Conservation (phyloP, 2,797 vertebrate genomes). For the Enteromius thamalakanensis region DNA sequence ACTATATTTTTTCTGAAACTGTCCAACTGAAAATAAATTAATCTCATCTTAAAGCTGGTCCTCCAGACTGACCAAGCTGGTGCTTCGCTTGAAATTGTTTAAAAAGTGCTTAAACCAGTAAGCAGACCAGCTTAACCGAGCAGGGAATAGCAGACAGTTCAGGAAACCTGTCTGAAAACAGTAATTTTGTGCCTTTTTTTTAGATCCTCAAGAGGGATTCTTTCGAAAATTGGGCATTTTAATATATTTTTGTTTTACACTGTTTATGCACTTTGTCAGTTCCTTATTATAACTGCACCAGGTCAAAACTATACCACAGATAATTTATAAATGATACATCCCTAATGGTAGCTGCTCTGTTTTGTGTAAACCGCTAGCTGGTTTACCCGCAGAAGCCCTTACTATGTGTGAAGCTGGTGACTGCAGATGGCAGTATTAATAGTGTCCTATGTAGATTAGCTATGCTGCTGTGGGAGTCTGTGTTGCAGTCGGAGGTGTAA, state of each 20-base stretch:
- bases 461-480: constrained; percentile 21
- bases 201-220: neutral
- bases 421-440: constrained; percentile 59
- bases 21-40: neutral
- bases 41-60: neutral
- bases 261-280: neutral
- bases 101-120: neutral
- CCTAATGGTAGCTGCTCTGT: neutral
- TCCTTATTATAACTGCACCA: neutral
- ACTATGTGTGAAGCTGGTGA: constrained; percentile 12
- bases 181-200: neutral
- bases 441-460: constrained; percentile 56
- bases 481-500: constrained; percentile 69
- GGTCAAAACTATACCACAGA: neutral
- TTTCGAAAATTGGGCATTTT: neutral
- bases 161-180: neutral
- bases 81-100: neutral
- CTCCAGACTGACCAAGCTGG: neutral
- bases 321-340: neutral
- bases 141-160: too few relatives aligned
- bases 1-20: neutral
- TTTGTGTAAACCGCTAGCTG: neutral
- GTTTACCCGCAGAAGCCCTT: neutral
- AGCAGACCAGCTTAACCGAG: neutral
- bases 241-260: neutral